phyloP scores from a whole-genome alignment of 2,888 invertebrate genomes.

The Xiphydria camelus region DNA sequence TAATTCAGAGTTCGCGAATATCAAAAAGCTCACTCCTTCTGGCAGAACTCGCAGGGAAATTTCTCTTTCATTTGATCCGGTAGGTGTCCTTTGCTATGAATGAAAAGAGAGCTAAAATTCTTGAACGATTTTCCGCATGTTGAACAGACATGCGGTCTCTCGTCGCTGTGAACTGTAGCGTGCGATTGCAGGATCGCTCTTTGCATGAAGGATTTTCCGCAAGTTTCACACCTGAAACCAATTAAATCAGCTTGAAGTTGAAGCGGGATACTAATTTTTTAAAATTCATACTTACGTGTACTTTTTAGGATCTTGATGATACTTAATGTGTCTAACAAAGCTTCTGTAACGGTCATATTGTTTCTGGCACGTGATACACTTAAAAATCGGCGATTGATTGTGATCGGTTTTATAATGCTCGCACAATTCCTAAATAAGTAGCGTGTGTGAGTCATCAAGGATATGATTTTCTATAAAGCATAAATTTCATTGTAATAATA shows the following conservation, averaged over 20 bases:
- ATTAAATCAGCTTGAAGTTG: too few relatives aligned
- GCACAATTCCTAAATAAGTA: conserved; percentile 22
- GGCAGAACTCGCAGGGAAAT: conserved; percentile 35
- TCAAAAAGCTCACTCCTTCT: conserved; percentile 37
- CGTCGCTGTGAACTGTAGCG: conserved; percentile 39
- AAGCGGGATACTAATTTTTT: too few relatives aligned
- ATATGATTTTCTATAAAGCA: too few relatives aligned
- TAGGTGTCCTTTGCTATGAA: conserved; percentile 39
- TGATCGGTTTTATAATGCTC: conserved; percentile 34
- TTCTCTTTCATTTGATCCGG: conserved; percentile 38
- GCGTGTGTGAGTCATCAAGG: too few relatives aligned
- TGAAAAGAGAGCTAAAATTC: conserved; percentile 37
- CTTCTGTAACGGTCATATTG: conserved; percentile 38
- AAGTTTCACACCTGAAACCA: conserved; percentile 37
- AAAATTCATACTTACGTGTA: conserved; percentile 31
- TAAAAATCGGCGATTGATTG: conserved; percentile 34
- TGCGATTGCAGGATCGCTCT: conserved; percentile 38
- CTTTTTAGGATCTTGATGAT: conserved; percentile 34
- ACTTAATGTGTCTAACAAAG: conserved; percentile 40
- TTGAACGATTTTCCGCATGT: conserved; percentile 44
- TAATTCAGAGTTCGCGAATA: too few relatives aligned
- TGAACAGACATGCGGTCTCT: conserved; percentile 36
- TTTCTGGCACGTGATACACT: conserved; percentile 37
- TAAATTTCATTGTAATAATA: too few relatives aligned
- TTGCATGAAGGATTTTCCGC: conserved; percentile 40